Evolutionary conservation across 1,140 invertebrate species (phyloP), one percentile per base, ranked within the genome.

Genomic region (Trichonephila clavipes): DNA sequence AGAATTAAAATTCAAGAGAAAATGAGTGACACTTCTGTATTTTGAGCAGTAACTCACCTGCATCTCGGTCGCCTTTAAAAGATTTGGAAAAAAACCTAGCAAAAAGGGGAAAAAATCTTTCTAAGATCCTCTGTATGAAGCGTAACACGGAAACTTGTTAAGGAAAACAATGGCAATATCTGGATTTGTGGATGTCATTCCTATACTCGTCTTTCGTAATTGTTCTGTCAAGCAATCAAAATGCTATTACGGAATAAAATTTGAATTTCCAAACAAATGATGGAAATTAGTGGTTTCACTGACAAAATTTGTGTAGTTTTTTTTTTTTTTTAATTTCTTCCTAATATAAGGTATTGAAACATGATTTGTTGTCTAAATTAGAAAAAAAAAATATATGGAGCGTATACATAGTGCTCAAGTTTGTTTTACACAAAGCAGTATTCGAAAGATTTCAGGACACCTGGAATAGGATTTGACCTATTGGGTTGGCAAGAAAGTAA

Each of bases 401-500:
- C 51, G 10, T 51, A 51, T 5, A 10, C 51, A 0, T 51, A 10
- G 51, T 5, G 51, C 51, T 51, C 51, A 10, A 51, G 10, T 5
- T 51, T 51, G 7, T 51, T 51, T 51, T 51, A 12, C 7, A 51
- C 51, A 51, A 5, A 51, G 10, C 7, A 1, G 51, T 51, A 51
- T 51, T 51, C 51, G 7, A 12, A 51, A 51, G 51, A 51, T 51
- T 51, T 51, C 10, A 51, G 51, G 51, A 7, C 51, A 51, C 51
- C 51, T 12, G 10, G 51, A 51, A 51, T 51, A 7, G 51, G 51
- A 51, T 51, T 51, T 40, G 34, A 40, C 2, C 10, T 88, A 66
- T 88, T 66, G 86, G 86, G 61, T 88, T 88, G 86, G 86, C 62
- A 66, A 66, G 86, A 88, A 88, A 88, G 86, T 88, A 88, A 88